Percentiles rank a stretch among this genome's conserved stretches.
Evolutionary conservation across 2,113 vertebrate species (phyloP).

Genomic region (Percina caprodes): DNA sequence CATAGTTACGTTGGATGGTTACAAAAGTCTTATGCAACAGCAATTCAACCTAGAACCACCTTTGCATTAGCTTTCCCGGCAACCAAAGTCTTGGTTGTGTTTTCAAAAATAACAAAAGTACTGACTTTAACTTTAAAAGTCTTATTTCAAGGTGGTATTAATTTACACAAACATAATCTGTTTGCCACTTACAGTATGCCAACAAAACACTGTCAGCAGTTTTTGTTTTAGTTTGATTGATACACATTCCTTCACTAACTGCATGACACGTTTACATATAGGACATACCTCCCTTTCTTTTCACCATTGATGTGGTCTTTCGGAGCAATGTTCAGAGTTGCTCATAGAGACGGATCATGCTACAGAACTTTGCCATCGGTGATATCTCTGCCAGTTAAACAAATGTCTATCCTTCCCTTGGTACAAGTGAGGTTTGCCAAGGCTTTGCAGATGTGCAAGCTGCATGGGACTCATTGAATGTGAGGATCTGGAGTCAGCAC

Average conservation of each 20-base stretch:
- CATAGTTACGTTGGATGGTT: conserved; percentile 21
- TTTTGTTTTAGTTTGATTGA: not conserved
- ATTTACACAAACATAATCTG: too few species aligned
- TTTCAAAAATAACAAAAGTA: not conserved
- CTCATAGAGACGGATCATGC: conserved; percentile 13
- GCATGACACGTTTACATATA: not conserved
- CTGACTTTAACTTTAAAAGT: not conserved
- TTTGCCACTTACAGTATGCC: too few species aligned
- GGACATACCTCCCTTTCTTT: not conserved
- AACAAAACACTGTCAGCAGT: not conserved
- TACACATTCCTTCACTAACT: not conserved
- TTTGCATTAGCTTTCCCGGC: not conserved
- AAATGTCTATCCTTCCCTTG: conserved; percentile 4
- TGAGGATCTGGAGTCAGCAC: conserved; percentile 70
- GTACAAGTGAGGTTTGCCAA: conserved; percentile 33
- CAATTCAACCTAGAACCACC: not conserved
- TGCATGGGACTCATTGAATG: conserved; percentile 60
- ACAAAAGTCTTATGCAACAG: conserved; percentile 30
- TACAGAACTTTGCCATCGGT: not conserved
- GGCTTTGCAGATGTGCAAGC: conserved; percentile 60
- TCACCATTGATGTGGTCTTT: conserved; percentile 10
- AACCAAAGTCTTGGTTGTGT: not conserved
- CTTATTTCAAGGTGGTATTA: too few species aligned
- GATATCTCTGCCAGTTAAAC: conserved; percentile 15
- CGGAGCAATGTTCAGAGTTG: not conserved